Evolutionary conservation across 2,113 vertebrate species (phyloP).

Genomic region (Leucopternis melanops): DNA sequence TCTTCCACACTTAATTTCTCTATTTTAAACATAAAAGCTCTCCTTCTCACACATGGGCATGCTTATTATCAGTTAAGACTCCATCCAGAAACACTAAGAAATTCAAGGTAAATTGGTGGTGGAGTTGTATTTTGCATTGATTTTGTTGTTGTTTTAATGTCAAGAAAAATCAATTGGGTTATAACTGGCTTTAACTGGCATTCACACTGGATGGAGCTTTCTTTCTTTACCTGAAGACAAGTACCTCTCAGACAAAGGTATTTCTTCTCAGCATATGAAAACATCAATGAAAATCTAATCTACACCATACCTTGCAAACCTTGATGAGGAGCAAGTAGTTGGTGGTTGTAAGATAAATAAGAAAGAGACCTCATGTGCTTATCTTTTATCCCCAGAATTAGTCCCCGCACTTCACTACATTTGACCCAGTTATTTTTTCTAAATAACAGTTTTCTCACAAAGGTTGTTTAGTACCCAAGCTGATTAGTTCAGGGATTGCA

Average conservation of each 20-base stretch:
- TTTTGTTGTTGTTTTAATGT: neutral
- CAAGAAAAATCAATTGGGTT: neutral
- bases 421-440: neutral
- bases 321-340: neutral
- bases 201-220: neutral
- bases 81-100: neutral
- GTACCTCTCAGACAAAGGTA: neutral
- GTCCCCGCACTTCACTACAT: neutral
- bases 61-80: neutral
- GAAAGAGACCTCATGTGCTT: neutral
- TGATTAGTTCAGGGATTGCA: neutral
- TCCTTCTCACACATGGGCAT: neutral
- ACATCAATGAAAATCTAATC: neutral
- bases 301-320: neutral
- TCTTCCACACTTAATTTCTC: neutral
- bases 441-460: neutral
- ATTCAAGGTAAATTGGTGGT: neutral
- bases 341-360: neutral
- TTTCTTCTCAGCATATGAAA: neutral
- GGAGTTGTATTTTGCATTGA: neutral
- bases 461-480: neutral
- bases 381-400: neutral
- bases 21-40: neutral
- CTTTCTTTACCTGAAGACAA: neutral
- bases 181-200: neutral